These are phyloP conservation scores for Gastrophysa polygoni DNA, from an alignment of 2,888 invertebrate species.

Conservation along the genomic window DNA sequence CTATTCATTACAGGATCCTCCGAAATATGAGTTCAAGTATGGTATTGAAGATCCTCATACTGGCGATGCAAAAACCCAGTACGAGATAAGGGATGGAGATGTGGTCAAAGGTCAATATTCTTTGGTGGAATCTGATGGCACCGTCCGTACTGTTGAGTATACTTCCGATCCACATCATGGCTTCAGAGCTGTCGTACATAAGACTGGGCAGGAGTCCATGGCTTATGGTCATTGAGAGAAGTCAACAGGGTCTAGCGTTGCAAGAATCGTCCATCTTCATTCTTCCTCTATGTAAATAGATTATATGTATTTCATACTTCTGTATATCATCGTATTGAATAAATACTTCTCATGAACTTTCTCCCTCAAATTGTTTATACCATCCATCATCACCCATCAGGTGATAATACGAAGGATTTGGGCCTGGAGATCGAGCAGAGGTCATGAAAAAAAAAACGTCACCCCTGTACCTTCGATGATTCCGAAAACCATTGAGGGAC, in stretches of 20 bases:
- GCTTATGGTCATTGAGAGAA: slow-evolving; percentile 30
- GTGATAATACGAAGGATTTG: too few species aligned
- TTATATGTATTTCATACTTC: too few species aligned
- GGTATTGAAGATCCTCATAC: slow-evolving; percentile 44
- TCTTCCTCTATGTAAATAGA: not conserved
- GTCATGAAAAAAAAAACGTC: too few species aligned
- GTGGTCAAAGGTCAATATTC: slow-evolving; percentile 45
- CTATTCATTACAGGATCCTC: slow-evolving; percentile 35
- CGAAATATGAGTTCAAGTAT: slow-evolving; percentile 44
- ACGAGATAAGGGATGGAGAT: slow-evolving; percentile 44
- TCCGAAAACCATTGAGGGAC: too few species aligned
- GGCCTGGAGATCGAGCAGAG: too few species aligned
- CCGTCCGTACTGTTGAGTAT: slow-evolving; percentile 43
- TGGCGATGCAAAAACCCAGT: slow-evolving; percentile 44
- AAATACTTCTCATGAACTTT: too few species aligned
- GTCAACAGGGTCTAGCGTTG: not conserved
- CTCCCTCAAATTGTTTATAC: too few species aligned
- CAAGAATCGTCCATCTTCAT: too few species aligned
- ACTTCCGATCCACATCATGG: slow-evolving; percentile 44
- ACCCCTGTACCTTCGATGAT: too few species aligned
- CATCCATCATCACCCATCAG: too few species aligned
- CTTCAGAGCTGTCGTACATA: slow-evolving; percentile 45
- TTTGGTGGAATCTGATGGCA: slow-evolving; percentile 44
- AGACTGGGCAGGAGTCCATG: slow-evolving; percentile 39
- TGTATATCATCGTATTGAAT: too few species aligned